These are phyloP conservation scores for Gastracanthus pulcherrimus DNA, from an alignment of 2,888 invertebrate genomes.

Conservation along the genomic window DNA sequence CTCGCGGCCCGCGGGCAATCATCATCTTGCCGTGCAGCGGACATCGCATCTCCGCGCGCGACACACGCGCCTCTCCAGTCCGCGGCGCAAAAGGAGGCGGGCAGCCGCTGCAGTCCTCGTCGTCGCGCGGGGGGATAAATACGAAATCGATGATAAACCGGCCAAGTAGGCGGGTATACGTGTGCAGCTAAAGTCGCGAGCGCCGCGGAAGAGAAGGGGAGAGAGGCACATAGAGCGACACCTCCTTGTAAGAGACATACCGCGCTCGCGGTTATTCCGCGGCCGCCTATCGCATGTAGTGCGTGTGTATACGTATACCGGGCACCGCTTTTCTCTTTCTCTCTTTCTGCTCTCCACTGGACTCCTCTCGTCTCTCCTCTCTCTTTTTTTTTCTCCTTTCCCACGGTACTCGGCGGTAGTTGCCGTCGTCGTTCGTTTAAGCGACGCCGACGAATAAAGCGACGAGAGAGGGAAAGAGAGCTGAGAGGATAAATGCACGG, in stretches of 20 bases:
- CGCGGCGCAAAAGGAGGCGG: constrained; percentile 20
- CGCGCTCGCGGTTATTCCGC: constrained; percentile 36
- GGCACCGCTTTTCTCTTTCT: constrained; percentile 44
- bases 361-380: constrained; percentile 1
- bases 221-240: constrained; percentile 66
- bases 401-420: constrained; percentile 31
- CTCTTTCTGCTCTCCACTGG: constrained; percentile 19
- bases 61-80: too few relatives aligned
- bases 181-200: constrained; percentile 35
- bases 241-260: constrained; percentile 64
- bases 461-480: constrained; percentile 22
- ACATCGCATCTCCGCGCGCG: too few relatives aligned
- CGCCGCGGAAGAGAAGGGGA: background rate
- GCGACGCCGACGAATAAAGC: constrained; percentile 50
- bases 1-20: background rate
- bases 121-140: constrained; percentile 58
- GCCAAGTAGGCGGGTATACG: constrained; percentile 57
- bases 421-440: constrained; percentile 41
- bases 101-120: background rate
- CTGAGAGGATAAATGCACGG: constrained; percentile 53
- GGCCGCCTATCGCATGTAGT: constrained; percentile 63
- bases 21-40: background rate
- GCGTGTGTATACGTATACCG: constrained; percentile 62
- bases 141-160: constrained; percentile 67
- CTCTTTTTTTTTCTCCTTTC: constrained; percentile 45